phyloP scores from a whole-genome alignment of 2,113 vertebrate species.

The Eupsittula cactorum region DNA sequence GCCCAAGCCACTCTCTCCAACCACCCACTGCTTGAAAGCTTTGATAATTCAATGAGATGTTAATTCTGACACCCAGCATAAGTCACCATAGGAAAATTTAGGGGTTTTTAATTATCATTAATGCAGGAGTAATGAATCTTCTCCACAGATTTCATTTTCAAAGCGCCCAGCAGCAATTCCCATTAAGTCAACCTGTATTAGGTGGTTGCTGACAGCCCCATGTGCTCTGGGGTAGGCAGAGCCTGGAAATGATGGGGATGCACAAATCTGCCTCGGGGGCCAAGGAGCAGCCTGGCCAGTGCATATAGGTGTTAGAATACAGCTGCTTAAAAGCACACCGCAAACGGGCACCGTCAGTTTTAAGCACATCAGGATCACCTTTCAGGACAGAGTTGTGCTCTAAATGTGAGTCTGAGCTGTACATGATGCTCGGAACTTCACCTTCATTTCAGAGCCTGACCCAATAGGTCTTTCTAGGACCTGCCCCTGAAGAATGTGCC shows the following conservation, averaged over 20 bases:
- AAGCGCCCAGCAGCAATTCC: neutral
- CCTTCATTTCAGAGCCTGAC: neutral
- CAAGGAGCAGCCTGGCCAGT: neutral
- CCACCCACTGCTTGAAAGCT: constrained; percentile 46
- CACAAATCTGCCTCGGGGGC: neutral
- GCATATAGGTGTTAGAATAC: neutral
- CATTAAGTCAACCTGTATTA: neutral
- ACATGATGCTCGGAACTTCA: neutral
- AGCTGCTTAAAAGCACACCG: neutral
- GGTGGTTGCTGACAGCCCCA: neutral
- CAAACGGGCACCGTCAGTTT: neutral
- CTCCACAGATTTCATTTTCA: neutral
- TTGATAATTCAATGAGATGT: constrained; percentile 60
- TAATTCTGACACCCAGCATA: constrained; percentile 45
- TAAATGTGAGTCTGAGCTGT: neutral
- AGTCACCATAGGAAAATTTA: neutral
- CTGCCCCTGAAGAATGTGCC: neutral
- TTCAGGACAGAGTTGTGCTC: neutral
- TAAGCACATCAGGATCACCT: neutral
- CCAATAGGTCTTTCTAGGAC: neutral
- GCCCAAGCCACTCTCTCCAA: constrained; percentile 31
- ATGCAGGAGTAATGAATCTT: neutral
- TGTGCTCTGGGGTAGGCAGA: neutral
- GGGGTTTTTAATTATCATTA: neutral
- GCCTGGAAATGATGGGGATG: neutral